Conservation (phyloP, 2,888 invertebrate genomes). For the Mimumesa dahlbomi region DNA sequence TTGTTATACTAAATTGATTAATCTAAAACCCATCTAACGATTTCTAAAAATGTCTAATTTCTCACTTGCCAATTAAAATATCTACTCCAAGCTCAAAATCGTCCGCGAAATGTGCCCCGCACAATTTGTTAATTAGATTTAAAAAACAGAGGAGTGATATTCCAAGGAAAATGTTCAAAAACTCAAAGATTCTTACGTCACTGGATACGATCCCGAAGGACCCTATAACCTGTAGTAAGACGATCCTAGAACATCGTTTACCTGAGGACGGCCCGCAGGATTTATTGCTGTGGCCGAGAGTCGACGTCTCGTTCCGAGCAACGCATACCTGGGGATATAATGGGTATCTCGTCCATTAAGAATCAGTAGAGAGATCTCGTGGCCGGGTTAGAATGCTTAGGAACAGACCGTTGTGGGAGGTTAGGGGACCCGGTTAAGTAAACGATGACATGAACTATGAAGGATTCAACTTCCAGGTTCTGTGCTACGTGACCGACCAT, state of each 20-base stretch:
- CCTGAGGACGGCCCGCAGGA: slow-evolving; percentile 57
- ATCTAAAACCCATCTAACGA: no score
- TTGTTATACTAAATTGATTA: no score
- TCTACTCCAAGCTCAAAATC: no score
- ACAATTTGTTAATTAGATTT: no score
- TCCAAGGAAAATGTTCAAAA: not conserved
- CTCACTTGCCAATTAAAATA: no score
- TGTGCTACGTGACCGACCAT: slow-evolving; percentile 5
- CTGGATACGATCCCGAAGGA: slow-evolving; percentile 33
- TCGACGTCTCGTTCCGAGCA: slow-evolving; percentile 37
- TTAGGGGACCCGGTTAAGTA: slow-evolving; percentile 50
- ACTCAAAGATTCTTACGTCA: slow-evolving; percentile 32
- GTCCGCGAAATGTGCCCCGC: no score
- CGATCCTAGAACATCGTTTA: slow-evolving; percentile 42
- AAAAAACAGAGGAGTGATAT: no score
- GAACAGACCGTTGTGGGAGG: slow-evolving; percentile 49
- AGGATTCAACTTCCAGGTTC: slow-evolving; percentile 13
- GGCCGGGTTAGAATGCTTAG: slow-evolving; percentile 11
- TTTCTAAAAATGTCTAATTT: no score
- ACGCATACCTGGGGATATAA: slow-evolving; percentile 59
- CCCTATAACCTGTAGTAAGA: slow-evolving; percentile 32
- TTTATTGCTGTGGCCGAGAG: slow-evolving; percentile 55
- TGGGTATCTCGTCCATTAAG: slow-evolving; percentile 52
- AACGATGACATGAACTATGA: slow-evolving; percentile 51
- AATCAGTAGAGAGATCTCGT: slow-evolving; percentile 33